Percentiles rank a stretch among this genome's conserved stretches.
Evolutionary conservation across 2,113 vertebrate genomes (phyloP).

Genomic region (Hippocampus guttulatus): DNA sequence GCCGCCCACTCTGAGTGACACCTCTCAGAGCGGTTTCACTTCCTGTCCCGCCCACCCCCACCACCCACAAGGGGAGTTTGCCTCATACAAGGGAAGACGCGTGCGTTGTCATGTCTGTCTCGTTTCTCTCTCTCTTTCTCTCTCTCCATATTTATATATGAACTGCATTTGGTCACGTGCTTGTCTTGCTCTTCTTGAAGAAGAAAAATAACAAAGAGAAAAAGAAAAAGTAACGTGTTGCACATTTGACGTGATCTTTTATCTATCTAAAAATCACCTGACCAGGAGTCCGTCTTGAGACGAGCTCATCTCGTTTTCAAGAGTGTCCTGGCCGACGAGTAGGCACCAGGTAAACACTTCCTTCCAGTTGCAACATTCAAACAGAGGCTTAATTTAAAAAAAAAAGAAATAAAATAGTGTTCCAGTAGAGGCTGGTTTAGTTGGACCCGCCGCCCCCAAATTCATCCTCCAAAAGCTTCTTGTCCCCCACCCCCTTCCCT

Average conservation of each 20-base stretch:
- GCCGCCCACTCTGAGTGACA: slow-evolving; percentile 48
- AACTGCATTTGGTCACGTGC: slow-evolving; percentile 77
- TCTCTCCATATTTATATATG: slow-evolving; percentile 43
- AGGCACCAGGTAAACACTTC: slow-evolving; percentile 81
- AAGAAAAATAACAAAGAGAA: slow-evolving; percentile 41
- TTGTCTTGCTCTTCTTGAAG: slow-evolving; percentile 68
- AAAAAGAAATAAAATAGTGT: slow-evolving; percentile 24
- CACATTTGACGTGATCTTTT: slow-evolving; percentile 77
- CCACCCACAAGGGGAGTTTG: slow-evolving; percentile 70
- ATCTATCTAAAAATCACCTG: slow-evolving; percentile 81
- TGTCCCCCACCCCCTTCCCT: slow-evolving; percentile 49
- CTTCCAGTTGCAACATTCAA: slow-evolving; percentile 70
- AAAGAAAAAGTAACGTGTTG: slow-evolving; percentile 64
- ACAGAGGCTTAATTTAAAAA: slow-evolving; percentile 37
- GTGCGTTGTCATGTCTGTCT: slow-evolving; percentile 77
- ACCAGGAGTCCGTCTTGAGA: slow-evolving; percentile 84
- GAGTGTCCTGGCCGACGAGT: slow-evolving; percentile 80
- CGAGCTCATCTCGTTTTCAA: slow-evolving; percentile 84
- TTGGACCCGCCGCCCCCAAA: slow-evolving; percentile 60
- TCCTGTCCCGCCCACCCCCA: slow-evolving; percentile 6
- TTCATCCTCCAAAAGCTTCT: slow-evolving; percentile 56
- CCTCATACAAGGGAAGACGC: slow-evolving; percentile 77
- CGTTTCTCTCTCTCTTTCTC: slow-evolving; percentile 43
- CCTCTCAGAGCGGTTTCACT: slow-evolving; percentile 44
- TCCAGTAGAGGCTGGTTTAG: slow-evolving; percentile 54